Evolutionary conservation across 2,113 vertebrate species (phyloP), one percentile per base, ranked within the genome.

Genomic region (Apteryx mantelli): DNA sequence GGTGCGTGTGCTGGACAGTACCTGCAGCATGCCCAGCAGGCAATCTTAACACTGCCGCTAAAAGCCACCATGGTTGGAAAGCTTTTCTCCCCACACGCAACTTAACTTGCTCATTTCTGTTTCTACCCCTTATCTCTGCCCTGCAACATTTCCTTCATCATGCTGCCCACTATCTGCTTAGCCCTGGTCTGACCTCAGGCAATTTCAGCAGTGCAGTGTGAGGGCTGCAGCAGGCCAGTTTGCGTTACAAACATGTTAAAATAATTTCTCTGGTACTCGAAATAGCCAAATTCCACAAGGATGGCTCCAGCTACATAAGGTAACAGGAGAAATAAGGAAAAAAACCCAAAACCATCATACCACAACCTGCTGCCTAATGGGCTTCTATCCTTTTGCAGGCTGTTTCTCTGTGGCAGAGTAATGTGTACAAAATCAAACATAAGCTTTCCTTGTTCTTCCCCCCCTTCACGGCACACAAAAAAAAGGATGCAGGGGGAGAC

Each of bases 291-390:
- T 65, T 68, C 66, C 20, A 44, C 14, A 66, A 48, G 71, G 48
- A 10, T 44, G 34, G 7, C 79, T 69, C 53, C 50, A 91, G 55
- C 34, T 53, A 26, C 32, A 12, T 21, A 73, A 84, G 52, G 28
- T 28, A 69, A 63, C n/a, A 48, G 32, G 4, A 71, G 30, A 92
- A 88, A 86, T 46, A 50, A 66, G 60, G 21, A 8, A 10, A 0
- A 2, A 4, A 19, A 13, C 36, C 36, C 36, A 38, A 38, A 38
- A 38, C 36, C 36, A 3, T 3, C 3, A 0, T 25, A 32, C 7
- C 81, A 60, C 30, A 63, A 42, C 30, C 75, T 89, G n/a, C 61
- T 82, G 12, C 75, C 53, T 42, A 28, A 24, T 36, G 22, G 74
- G 9, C 30, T 66, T 73, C 58, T 22, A 1, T 15, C 60, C 58